A percentile compares a stretch with the other conserved stretches of the same genome.
Conservation (phyloP, 1,140 invertebrate species). For the Nylanderia fulva region DNA sequence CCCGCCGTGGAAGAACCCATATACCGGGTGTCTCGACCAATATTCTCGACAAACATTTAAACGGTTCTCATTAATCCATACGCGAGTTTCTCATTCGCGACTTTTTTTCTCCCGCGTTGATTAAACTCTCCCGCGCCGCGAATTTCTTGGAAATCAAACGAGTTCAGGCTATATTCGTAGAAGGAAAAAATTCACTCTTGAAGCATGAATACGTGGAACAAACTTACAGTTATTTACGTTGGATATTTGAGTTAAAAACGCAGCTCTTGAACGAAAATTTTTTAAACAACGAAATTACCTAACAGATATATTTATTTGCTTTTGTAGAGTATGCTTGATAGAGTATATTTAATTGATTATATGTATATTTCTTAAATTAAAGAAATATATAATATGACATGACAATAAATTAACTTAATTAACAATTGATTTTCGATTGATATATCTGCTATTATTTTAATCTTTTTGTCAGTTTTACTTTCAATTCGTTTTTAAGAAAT, state of each 20-base stretch:
- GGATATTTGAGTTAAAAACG: background rate
- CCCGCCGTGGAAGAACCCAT: constrained; percentile 15
- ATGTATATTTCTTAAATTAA: too few relatives aligned
- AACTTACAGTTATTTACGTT: constrained; percentile 30
- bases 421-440: too few relatives aligned
- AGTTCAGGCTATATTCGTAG: constrained; percentile 30
- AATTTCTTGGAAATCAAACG: constrained; percentile 49
- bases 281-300: background rate
- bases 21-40: constrained; percentile 50
- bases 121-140: constrained; percentile 20
- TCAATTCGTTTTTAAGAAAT: background rate
- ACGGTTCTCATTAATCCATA: background rate
- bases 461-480: background rate
- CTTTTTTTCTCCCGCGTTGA: constrained; percentile 6
- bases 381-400: too few relatives aligned
- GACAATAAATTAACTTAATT: background rate
- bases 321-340: too few relatives aligned
- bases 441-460: background rate
- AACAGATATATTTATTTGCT: background rate
- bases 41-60: background rate
- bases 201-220: background rate
- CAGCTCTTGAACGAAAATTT: background rate
- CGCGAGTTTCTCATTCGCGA: constrained; percentile 7
- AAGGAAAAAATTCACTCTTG: constrained; percentile 14
- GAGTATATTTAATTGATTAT: too few relatives aligned